phyloP scores from a whole-genome alignment of 2,113 vertebrate genomes.

The Xenus cinereus region DNA sequence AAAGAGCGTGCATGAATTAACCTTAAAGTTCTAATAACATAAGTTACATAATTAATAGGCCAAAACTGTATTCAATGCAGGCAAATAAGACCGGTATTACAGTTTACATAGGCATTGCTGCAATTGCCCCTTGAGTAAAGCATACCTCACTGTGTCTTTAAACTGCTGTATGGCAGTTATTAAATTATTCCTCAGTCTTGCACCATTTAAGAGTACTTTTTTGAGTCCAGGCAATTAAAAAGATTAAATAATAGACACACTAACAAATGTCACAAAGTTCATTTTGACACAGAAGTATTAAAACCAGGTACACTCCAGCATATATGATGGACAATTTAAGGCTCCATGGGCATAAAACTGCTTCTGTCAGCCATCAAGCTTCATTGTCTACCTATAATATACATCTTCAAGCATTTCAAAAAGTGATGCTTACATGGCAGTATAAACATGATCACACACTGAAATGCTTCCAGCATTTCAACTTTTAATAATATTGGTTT shows the following conservation, averaged over 20 bases:
- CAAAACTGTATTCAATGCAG: not conserved
- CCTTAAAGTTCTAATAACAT: accelerated
- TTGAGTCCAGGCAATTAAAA: not conserved
- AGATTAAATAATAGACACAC: not conserved
- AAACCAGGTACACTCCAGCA: not conserved
- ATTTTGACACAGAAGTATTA: not conserved
- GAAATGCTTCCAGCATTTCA: not conserved
- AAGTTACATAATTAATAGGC: not conserved
- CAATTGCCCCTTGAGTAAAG: not conserved
- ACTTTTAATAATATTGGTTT: not conserved
- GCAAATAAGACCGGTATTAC: not conserved
- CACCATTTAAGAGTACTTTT: accelerated
- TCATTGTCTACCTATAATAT: not conserved
- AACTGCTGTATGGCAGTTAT: not conserved
- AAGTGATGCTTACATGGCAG: not conserved
- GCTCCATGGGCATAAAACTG: not conserved
- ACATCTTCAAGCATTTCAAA: not conserved
- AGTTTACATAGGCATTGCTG: not conserved
- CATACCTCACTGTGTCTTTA: not conserved
- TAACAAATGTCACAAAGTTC: not conserved
- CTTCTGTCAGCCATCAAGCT: not conserved
- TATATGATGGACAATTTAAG: not conserved
- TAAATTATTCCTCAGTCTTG: not conserved
- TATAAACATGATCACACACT: not conserved
- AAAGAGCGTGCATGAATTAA: not conserved